These are phyloP conservation scores for Neomorphus geoffroyi DNA, from an alignment of 2,797 vertebrate species.

Conservation along the genomic window DNA sequence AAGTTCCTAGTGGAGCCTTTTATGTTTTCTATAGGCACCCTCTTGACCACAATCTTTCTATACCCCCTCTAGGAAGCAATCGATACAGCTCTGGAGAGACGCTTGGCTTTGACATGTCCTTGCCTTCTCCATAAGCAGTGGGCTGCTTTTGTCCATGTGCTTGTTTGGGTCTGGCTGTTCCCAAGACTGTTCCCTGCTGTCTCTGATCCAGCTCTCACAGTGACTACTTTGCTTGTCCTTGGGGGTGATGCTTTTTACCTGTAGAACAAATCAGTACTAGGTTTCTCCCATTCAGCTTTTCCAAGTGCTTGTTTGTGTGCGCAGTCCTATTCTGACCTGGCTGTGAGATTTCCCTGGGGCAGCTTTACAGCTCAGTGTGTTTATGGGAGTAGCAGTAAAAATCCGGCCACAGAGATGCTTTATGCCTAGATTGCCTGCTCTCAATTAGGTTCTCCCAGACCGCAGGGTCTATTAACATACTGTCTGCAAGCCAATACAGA, in stretches of 20 bases:
- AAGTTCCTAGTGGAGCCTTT: neutral
- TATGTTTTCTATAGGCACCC: neutral
- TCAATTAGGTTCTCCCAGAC: constrained; percentile 27
- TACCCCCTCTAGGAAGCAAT: neutral
- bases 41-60: neutral
- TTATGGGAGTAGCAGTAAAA: constrained; percentile 55
- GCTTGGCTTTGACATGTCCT: neutral
- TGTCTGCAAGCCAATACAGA: constrained; percentile 47
- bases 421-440: constrained; percentile 41
- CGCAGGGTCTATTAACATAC: neutral
- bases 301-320: neutral
- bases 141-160: neutral
- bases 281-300: neutral
- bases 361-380: constrained; percentile 38
- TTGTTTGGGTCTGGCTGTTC: neutral
- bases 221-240: neutral
- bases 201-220: neutral
- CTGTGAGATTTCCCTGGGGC: neutral
- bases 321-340: neutral
- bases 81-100: neutral
- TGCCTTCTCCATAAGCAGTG: neutral
- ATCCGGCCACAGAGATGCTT: constrained; percentile 8
- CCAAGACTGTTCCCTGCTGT: neutral
- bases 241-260: neutral
- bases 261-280: neutral